These are phyloP conservation scores for Drosophila macrospina DNA, from an alignment of 2,888 invertebrate species.

Conservation along the genomic window DNA sequence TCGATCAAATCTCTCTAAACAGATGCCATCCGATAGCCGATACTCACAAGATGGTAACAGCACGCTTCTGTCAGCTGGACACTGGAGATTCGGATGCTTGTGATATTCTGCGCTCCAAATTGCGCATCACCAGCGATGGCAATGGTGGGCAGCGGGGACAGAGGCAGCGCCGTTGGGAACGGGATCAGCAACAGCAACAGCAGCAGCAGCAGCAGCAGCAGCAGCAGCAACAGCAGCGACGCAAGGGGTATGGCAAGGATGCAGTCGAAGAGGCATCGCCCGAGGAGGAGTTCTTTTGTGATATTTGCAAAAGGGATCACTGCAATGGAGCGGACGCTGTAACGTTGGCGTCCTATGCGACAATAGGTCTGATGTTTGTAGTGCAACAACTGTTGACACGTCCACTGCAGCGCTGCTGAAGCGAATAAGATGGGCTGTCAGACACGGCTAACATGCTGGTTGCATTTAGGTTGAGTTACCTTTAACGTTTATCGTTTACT, in stretches of 20 bases:
- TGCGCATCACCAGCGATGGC: constrained; percentile 53
- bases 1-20: neutral
- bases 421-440: constrained; percentile 4
- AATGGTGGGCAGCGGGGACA: constrained; percentile 26
- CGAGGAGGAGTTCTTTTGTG: constrained; percentile 82
- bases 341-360: constrained; percentile 42
- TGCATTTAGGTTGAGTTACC: constrained; percentile 69
- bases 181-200: constrained; percentile 45
- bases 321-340: constrained; percentile 80
- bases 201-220: constrained; percentile 38
- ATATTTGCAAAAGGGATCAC: constrained; percentile 79
- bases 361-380: constrained; percentile 18
- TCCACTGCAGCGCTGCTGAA: constrained; percentile 47
- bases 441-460: constrained; percentile 43
- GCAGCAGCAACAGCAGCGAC: constrained; percentile 48
- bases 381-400: constrained; percentile 33
- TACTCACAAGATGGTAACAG: constrained; percentile 75
- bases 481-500: constrained; percentile 68
- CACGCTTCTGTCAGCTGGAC: constrained; percentile 84
- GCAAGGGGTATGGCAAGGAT: constrained; percentile 57
- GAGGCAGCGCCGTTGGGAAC: constrained; percentile 48
- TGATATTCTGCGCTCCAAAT: constrained; percentile 76
- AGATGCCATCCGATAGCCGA: neutral
- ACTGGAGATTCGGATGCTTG: constrained; percentile 84
- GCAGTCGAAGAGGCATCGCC: constrained; percentile 36